Evolutionary conservation across 2,797 vertebrate genomes (phyloP).

Genomic region (Arctocebus calabarensis): DNA sequence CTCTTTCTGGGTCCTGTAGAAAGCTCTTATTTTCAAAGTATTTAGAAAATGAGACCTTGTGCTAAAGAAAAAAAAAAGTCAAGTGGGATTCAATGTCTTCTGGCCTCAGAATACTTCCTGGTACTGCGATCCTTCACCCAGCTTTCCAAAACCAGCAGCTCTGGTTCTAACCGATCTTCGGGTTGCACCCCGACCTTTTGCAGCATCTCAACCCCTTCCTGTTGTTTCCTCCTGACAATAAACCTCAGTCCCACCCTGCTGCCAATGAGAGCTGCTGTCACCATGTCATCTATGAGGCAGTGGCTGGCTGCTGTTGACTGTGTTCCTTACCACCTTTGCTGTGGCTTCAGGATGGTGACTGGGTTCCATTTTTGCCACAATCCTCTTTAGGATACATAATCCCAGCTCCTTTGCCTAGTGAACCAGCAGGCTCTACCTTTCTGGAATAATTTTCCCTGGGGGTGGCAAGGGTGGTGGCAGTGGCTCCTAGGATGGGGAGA

Average conservation of each 20-base stretch:
- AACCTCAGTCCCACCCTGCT: too few relatives aligned
- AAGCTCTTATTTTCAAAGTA: neutral
- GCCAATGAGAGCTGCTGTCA: rapidly evolving
- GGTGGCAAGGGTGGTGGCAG: rapidly evolving
- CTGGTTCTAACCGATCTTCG: neutral
- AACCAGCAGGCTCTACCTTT: neutral
- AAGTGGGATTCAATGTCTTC: neutral
- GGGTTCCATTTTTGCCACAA: neutral
- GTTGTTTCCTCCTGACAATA: neutral
- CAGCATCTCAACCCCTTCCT: neutral
- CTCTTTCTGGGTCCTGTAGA: neutral
- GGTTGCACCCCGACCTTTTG: rapidly evolving
- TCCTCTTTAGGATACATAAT: neutral
- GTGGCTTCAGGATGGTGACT: neutral
- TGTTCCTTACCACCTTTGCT: neutral
- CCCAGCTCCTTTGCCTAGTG: neutral
- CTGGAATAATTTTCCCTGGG: rapidly evolving
- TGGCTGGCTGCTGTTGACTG: neutral
- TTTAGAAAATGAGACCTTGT: neutral
- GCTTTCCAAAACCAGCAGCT: neutral
- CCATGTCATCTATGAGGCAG: neutral
- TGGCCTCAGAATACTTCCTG: neutral
- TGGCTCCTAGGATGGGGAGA: neutral
- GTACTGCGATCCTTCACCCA: neutral
- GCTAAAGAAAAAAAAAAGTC: neutral